A percentile compares a stretch with the other conserved stretches of the same genome.
Conservation (phyloP, 2,888 invertebrate genomes). For the Clistopyga incitator region DNA sequence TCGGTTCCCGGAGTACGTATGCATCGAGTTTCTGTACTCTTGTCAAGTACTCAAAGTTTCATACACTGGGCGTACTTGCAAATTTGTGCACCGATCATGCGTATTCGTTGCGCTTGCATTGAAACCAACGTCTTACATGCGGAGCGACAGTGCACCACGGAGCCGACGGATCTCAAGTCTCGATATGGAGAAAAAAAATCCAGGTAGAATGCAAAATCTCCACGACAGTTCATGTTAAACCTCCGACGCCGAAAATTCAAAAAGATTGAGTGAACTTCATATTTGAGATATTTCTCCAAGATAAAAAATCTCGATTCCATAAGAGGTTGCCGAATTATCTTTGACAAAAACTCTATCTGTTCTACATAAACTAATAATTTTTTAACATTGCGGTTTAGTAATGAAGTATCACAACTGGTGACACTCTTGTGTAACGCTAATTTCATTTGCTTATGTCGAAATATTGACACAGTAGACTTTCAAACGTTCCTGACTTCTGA, state of each 20-base stretch:
- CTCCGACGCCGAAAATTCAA: background rate
- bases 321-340: background rate
- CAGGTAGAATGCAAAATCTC: slow-evolving; percentile 2
- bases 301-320: background rate
- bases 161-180: background rate
- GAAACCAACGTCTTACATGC: background rate
- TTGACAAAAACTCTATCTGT: too few species aligned
- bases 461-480: too few species aligned
- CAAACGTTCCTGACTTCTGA: too few species aligned
- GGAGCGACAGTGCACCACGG: background rate
- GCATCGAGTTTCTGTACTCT: background rate
- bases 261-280: background rate
- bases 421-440: too few species aligned
- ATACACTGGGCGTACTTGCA: background rate
- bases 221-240: background rate
- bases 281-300: background rate
- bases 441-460: too few species aligned
- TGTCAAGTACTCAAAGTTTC: slow-evolving; percentile 9
- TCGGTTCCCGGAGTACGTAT: background rate
- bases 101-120: background rate
- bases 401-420: too few species aligned
- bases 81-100: slow-evolving; percentile 19
- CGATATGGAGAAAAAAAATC: slow-evolving; percentile 20
- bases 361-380: too few species aligned
- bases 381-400: too few species aligned